These are phyloP conservation scores for Antechinus flavipes DNA, from an alignment of 2,113 vertebrate genomes.

Conservation along the genomic window DNA sequence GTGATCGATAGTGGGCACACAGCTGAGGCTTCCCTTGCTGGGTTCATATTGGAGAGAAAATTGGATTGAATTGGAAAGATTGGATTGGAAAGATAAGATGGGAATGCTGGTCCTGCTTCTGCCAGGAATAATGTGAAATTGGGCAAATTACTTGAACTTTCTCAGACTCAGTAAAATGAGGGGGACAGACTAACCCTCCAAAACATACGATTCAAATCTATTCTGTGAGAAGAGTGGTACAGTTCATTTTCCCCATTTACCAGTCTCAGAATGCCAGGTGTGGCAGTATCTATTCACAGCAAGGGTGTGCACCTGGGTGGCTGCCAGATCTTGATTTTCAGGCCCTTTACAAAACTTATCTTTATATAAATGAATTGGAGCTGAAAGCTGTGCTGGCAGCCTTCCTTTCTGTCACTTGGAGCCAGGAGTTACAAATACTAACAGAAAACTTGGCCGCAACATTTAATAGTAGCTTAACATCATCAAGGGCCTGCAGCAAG, in stretches of 20 bases:
- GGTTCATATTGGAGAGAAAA: neutral
- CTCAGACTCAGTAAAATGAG: neutral
- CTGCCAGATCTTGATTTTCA: neutral
- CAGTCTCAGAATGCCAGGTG: neutral
- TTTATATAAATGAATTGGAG: neutral
- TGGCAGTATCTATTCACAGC: neutral
- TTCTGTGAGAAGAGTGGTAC: neutral
- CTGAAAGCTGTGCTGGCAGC: neutral
- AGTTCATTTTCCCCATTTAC: neutral
- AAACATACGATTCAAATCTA: neutral
- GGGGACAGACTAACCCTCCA: neutral
- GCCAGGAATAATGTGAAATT: neutral
- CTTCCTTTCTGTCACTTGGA: neutral
- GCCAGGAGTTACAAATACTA: neutral
- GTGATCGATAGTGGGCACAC: neutral
- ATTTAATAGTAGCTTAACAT: conserved; percentile 31
- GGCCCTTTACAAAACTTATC: conserved; percentile 6
- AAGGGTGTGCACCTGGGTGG: neutral
- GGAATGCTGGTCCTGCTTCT: neutral
- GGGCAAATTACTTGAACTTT: neutral
- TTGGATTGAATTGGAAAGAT: neutral
- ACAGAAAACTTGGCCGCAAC: neutral
- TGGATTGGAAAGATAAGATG: neutral
- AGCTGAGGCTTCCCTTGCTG: neutral
- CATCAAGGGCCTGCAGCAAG: neutral